Base-by-base conservation (phyloP, 37 sponge, comb jelly and placozoan species). In the Tethya wilhelma region DNA sequence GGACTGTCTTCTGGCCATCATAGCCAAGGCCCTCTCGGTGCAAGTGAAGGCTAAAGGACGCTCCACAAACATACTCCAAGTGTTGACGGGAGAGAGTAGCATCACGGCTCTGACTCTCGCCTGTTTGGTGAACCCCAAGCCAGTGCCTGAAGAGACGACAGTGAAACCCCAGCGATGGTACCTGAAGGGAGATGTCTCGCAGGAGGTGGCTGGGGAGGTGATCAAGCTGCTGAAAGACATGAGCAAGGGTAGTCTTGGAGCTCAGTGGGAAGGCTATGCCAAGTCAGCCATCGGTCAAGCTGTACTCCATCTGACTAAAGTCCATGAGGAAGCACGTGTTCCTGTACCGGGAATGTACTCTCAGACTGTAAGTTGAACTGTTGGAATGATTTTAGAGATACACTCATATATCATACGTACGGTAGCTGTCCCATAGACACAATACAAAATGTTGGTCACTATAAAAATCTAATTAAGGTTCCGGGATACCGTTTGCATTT, bases 271-370 rank as follows among this genome's bases (percentile, higher is more conserved):
- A 60, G 92, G 91, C 7, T 73, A 87, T 56, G 69, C 84, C 44
- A 93, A 90, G 73, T 84, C 97, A 37, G 91, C 90, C 40, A 62
- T 96, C n/a, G 97, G 92, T 23, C 91, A 96, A 75, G 89, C 92
- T 0, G 83, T 96, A 23, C 83, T 96, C 8, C 90, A 87, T 46
- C 83, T 96, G 37, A 96, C 97, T 34, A 96, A 90, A 72, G 38
- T 91, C 26, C 75, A 56, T 23, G 94, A 93, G 40, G 83, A 62
- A n/a, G 73, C 79, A 1, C 71, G 95, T 7, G 69, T 84, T 34
- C 86, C 90, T 29, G 71, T 79, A 19, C 95, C 93, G 17, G 89
- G 89, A 0, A 84, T 95, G 71, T 84, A 83, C 83, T 89, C 91
- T 30, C 95, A 93, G 29, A 86, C 90, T 31, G 94, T 93, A 56